Evolutionary conservation across 1,140 invertebrate species (phyloP).

Genomic region (Eumeta japonica): DNA sequence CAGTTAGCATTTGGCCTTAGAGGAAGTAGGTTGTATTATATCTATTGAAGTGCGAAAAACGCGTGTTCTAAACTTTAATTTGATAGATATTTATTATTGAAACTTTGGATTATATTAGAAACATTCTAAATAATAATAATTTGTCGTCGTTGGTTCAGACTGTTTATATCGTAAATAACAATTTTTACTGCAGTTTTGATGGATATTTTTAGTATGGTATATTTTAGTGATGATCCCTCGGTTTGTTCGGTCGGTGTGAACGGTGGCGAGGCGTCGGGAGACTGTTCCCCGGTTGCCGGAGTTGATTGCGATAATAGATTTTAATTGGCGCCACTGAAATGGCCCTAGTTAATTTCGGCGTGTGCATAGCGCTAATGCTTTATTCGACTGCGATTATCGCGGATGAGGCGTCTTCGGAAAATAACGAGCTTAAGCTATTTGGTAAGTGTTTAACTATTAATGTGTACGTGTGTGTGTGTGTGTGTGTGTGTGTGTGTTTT

Average conservation of each 20-base stretch:
- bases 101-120: constrained; percentile 1
- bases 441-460: constrained; percentile 23
- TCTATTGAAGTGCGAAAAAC: background rate
- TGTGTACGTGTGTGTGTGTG: too few species aligned
- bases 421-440: constrained; percentile 31
- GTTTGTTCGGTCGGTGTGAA: too few species aligned
- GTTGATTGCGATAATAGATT: constrained; percentile 31
- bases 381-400: constrained; percentile 37
- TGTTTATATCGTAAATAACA: too few species aligned
- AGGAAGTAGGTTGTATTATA: constrained; percentile 1
- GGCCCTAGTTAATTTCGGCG: constrained; percentile 43
- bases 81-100: background rate
- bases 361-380: constrained; percentile 41
- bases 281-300: constrained; percentile 28
- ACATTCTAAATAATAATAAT: background rate
- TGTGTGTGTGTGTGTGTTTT: constrained; percentile 21
- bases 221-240: constrained; percentile 27
- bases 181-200: constrained; percentile 2
- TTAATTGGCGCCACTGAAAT: constrained; percentile 39
- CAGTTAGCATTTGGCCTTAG: background rate
- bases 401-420: constrained; percentile 38
- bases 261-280: constrained; percentile 15
- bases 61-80: background rate
- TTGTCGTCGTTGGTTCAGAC: too few species aligned
- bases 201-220: constrained; percentile 19